Conservation (phyloP, 2,888 invertebrate species). For the Diplazon laetatorius region DNA sequence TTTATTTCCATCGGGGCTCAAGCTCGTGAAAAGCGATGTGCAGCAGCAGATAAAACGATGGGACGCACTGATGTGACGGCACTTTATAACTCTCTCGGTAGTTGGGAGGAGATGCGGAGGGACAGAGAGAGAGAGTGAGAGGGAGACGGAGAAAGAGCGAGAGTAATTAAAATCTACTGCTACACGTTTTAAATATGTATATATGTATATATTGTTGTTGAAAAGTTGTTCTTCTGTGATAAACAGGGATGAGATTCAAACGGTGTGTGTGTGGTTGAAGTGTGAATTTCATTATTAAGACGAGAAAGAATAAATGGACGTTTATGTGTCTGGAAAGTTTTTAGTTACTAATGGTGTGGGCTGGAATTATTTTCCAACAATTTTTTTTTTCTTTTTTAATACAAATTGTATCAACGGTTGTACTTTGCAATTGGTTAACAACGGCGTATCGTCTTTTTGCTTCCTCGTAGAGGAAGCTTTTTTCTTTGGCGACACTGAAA, state of each 20-base stretch:
- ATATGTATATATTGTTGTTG: conserved; percentile 30
- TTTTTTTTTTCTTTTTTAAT: no score
- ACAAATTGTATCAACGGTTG: no score
- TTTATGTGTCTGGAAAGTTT: background rate
- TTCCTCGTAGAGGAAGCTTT: no score
- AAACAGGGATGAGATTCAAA: conserved; percentile 35
- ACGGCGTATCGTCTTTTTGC: no score
- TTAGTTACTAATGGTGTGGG: background rate
- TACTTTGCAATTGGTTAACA: no score
- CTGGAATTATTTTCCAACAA: no score
- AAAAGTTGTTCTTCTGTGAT: conserved; percentile 22
- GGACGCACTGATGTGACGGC: conserved; percentile 52
- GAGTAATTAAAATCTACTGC: conserved; percentile 4
- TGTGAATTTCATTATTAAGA: conserved; percentile 6
- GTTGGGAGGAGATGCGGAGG: background rate
- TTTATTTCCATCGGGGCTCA: conserved; percentile 48
- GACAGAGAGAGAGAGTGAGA: conserved; percentile 6
- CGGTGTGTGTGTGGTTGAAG: background rate
- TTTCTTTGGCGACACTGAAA: no score
- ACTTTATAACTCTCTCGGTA: conserved; percentile 50
- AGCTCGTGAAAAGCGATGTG: conserved; percentile 11
- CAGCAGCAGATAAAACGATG: conserved; percentile 25
- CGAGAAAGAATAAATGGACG: background rate
- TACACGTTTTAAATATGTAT: conserved; percentile 13
- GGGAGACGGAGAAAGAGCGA: no score